These are phyloP conservation scores for Laterallus jamaicensis DNA, from an alignment of 2,113 vertebrate species.

Conservation along the genomic window DNA sequence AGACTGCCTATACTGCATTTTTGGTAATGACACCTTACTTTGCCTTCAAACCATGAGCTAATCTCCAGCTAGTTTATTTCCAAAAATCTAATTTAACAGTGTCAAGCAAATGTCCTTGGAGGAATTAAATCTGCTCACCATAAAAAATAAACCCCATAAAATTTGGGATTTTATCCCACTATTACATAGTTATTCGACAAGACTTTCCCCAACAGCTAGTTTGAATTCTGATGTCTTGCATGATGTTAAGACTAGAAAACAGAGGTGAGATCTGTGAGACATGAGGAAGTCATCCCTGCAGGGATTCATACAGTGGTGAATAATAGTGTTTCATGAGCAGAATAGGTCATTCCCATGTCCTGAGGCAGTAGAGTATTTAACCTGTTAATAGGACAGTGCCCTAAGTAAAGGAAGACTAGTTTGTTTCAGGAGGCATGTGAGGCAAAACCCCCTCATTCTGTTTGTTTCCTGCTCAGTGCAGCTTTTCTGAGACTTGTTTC, in stretches of 20 bases:
- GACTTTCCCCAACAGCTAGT: not conserved
- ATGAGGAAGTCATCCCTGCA: not conserved
- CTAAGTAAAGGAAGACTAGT: not conserved
- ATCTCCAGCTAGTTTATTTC: not conserved
- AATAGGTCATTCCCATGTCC: not conserved
- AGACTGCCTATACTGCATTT: not conserved
- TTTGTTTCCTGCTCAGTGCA: not conserved
- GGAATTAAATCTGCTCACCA: not conserved
- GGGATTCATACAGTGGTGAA: not conserved
- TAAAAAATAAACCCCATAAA: not conserved
- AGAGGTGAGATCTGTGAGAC: not conserved
- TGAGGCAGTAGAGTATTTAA: not conserved
- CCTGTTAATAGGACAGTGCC: not conserved
- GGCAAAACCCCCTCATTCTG: not conserved
- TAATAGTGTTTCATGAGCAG: not conserved
- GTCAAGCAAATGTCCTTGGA: not conserved
- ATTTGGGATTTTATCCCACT: not conserved
- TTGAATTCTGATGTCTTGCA: not conserved
- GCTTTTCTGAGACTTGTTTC: not conserved
- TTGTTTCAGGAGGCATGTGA: not conserved
- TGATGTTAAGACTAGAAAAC: not conserved
- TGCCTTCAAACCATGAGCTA: not conserved
- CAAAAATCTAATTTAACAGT: not conserved
- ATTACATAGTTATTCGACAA: not conserved
- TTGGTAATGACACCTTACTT: not conserved